Evolutionary conservation across 1,140 invertebrate species (phyloP).

Genomic region (Plectrocnemia conspersa): DNA sequence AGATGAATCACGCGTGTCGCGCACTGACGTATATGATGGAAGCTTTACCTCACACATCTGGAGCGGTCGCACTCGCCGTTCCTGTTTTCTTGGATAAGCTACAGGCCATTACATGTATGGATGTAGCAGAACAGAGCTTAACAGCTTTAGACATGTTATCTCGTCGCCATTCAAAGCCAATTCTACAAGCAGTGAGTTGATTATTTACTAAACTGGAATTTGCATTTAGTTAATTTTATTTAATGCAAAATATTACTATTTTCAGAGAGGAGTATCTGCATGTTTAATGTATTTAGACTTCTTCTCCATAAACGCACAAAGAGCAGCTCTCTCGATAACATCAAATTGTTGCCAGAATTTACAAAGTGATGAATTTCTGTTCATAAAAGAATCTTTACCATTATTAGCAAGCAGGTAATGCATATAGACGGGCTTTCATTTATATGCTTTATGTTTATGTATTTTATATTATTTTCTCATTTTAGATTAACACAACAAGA

Average conservation of each 20-base stretch:
- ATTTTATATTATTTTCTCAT: background rate
- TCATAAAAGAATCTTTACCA: constrained; percentile 82
- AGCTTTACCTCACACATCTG: constrained; percentile 90
- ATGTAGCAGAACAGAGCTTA: constrained; percentile 95
- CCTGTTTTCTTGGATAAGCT: constrained; percentile 94
- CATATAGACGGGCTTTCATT: background rate
- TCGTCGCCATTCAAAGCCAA: constrained; percentile 91
- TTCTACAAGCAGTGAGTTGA: constrained; percentile 80
- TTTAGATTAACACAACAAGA: constrained; percentile 85
- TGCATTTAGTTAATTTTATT: background rate
- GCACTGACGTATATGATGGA: constrained; percentile 99
- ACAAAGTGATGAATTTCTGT: constrained; percentile 87
- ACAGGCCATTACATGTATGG: constrained; percentile 98
- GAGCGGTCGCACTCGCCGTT: constrained; percentile 94
- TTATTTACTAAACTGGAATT: constrained; percentile 2
- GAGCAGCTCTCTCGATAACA: constrained; percentile 89
- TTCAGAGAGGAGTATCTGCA: constrained; percentile 85
- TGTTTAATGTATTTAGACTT: constrained; percentile 96
- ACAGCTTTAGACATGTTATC: constrained; percentile 96
- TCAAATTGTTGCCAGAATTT: constrained; percentile 96
- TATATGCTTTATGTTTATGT: background rate
- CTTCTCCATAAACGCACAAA: constrained; percentile 94
- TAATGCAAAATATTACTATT: constrained; percentile 26
- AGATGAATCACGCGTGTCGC: constrained; percentile 98
- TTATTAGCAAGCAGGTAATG: constrained; percentile 66